A percentile compares a stretch with the other conserved stretches of the same genome.
These are phyloP conservation scores for Catharus fuscescens DNA, from an alignment of 2,113 vertebrate species.

Conservation along the genomic window DNA sequence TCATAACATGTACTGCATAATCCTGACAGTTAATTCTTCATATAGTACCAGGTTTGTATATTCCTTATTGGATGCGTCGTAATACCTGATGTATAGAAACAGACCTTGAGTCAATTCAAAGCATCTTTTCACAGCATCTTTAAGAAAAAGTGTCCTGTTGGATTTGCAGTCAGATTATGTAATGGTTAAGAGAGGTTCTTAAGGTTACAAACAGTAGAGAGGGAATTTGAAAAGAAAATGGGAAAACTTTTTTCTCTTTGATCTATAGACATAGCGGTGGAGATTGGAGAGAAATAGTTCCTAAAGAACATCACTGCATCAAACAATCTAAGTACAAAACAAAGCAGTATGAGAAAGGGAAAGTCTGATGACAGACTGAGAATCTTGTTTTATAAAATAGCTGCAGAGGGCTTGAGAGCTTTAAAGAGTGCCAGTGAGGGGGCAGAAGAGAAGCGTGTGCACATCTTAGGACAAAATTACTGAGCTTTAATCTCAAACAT, in stretches of 20 bases:
- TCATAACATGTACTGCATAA: background rate
- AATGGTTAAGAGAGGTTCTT: background rate
- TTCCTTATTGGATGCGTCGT: background rate
- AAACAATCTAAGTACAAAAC: background rate
- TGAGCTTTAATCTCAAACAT: background rate
- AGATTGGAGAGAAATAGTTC: background rate
- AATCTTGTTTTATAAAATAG: background rate
- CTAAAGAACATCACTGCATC: background rate
- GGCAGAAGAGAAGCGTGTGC: background rate
- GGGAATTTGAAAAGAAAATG: background rate
- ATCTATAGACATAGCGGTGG: background rate
- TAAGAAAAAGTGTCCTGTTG: background rate
- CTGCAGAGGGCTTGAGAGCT: background rate
- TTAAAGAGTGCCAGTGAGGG: background rate
- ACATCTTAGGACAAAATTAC: background rate
- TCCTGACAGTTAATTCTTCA: background rate
- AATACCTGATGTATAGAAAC: background rate
- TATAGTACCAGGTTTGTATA: background rate
- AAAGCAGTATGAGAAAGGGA: background rate
- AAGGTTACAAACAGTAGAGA: background rate
- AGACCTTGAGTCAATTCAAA: background rate
- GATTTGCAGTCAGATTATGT: background rate
- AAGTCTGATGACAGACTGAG: background rate
- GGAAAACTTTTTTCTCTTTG: background rate
- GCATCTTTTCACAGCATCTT: background rate